Conservation (phyloP, 2,113 vertebrate genomes). For the Addax nasomaculatus region DNA sequence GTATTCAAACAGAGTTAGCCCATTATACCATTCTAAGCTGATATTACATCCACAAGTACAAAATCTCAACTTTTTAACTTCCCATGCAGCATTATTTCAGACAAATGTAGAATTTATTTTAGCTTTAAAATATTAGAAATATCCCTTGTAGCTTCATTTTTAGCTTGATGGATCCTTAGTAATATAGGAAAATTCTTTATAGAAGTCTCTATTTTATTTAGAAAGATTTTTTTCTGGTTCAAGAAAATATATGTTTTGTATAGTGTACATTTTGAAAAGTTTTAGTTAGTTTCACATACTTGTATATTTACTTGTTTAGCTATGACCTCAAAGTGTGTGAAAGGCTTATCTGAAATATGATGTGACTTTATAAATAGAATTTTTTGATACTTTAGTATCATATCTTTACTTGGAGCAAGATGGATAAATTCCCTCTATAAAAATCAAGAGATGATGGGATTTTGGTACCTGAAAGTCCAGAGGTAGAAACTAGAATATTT, state of each 20-base stretch:
- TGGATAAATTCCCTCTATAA: background rate
- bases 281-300: background rate
- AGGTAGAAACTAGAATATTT: background rate
- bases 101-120: background rate
- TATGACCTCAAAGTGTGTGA: background rate
- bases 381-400: background rate
- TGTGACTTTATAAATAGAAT: background rate
- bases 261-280: background rate
- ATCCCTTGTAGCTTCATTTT: background rate
- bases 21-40: background rate
- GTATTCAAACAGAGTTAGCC: background rate
- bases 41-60: background rate
- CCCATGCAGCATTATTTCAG: background rate
- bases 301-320: background rate
- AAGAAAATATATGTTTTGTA: background rate
- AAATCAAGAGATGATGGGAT: background rate
- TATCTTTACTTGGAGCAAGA: background rate
- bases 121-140: background rate
- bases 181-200: background rate
- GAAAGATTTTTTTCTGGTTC: background rate
- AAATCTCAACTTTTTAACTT: background rate
- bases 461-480: background rate
- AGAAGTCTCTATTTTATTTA: background rate
- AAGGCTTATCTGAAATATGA: background rate
- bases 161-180: background rate